Evolutionary conservation across 2,113 vertebrate genomes (phyloP).

Genomic region (Columbina picui): DNA sequence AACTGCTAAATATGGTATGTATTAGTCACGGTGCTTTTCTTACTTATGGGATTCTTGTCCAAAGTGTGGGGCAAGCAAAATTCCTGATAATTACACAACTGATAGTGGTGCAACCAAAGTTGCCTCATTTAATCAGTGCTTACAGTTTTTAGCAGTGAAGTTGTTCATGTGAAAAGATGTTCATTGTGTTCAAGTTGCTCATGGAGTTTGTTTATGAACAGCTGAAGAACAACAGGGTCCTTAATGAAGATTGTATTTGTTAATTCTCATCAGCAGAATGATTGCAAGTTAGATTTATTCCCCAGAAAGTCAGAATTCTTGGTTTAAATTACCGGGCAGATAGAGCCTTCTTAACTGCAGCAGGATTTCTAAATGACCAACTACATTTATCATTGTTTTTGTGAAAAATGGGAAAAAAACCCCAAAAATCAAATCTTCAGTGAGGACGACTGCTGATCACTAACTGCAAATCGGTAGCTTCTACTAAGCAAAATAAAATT

Average conservation of each 20-base stretch:
- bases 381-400: neutral
- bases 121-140: neutral
- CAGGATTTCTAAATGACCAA: neutral
- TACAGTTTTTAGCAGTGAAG: neutral
- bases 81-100: neutral
- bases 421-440: neutral
- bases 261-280: neutral
- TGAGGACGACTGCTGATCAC: neutral
- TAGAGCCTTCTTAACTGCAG: neutral
- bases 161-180: neutral
- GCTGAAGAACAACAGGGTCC: neutral
- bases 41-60: neutral
- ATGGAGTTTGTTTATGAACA: neutral
- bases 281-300: neutral
- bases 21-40: neutral
- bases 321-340: neutral
- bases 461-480: neutral
- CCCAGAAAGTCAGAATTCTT: neutral
- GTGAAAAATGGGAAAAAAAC: neutral
- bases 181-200: neutral
- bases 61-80: neutral
- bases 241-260: neutral
- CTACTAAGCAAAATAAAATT: neutral
- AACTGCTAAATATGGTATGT: slow-evolving; percentile 97
- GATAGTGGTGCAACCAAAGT: neutral